A percentile compares a stretch with the other conserved stretches of the same genome.
Evolutionary conservation across 2,888 invertebrate species (phyloP).

Genomic region (Zygaena filipendulae): DNA sequence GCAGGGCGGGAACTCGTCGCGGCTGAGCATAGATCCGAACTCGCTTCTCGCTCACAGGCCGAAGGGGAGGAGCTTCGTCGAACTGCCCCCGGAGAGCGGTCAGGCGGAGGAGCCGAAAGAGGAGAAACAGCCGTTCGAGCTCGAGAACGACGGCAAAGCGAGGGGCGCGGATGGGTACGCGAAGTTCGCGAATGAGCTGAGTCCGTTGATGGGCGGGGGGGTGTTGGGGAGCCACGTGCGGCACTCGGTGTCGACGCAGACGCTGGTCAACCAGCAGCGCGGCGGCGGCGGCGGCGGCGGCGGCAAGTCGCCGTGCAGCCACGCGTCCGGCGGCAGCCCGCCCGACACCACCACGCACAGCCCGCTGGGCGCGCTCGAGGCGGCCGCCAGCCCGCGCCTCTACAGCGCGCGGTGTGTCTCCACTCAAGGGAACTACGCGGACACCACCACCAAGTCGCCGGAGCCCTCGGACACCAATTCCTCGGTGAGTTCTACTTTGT

Average conservation of each 20-base stretch:
- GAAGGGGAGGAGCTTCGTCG: slow-evolving; percentile 28
- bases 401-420: slow-evolving; percentile 23
- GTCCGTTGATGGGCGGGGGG: slow-evolving; percentile 16
- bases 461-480: slow-evolving; percentile 50
- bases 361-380: slow-evolving; percentile 72
- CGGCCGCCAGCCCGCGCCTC: slow-evolving; percentile 24
- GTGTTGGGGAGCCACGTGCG: slow-evolving; percentile 34
- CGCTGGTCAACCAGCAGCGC: slow-evolving; percentile 57
- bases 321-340: slow-evolving; percentile 53
- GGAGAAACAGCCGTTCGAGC: slow-evolving; percentile 19
- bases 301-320: slow-evolving; percentile 34
- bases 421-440: slow-evolving; percentile 37
- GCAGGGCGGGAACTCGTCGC: slow-evolving; percentile 36
- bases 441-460: slow-evolving; percentile 56
- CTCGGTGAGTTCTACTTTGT: slow-evolving; percentile 41
- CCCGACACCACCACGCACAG: slow-evolving; percentile 90
- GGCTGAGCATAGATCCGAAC: slow-evolving; percentile 71
- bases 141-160: slow-evolving; percentile 19
- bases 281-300: too few relatives aligned
- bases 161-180: slow-evolving; percentile 26
- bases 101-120: slow-evolving; percentile 19
- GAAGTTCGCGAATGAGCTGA: slow-evolving; percentile 29
- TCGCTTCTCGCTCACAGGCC: slow-evolving; percentile 51
- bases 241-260: slow-evolving; percentile 82
- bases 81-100: slow-evolving; percentile 21